These are phyloP conservation scores for Drosophila ogumai DNA, from an alignment of 1,140 invertebrate genomes.

Conservation along the genomic window DNA sequence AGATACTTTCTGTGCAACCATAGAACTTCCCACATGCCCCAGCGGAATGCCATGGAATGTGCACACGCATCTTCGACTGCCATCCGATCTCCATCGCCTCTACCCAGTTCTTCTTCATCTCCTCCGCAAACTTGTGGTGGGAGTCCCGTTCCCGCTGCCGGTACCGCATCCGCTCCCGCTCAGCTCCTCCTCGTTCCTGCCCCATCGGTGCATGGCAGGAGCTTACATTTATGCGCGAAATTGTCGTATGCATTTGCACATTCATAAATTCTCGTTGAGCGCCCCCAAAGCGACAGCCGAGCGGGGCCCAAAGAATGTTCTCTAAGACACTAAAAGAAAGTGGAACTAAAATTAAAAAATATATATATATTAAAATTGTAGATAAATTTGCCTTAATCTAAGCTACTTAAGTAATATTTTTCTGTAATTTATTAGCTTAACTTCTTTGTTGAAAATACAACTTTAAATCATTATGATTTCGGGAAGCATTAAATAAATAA, in stretches of 20 bases:
- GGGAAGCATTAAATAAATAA: background rate
- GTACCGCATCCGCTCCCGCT: background rate
- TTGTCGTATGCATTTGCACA: slow-evolving; percentile 83
- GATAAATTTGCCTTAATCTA: too few relatives aligned
- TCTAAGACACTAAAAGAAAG: slow-evolving; percentile 20
- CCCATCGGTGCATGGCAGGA: slow-evolving; percentile 44
- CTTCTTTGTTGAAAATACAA: too few relatives aligned
- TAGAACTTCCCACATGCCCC: slow-evolving; percentile 74
- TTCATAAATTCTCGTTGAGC: slow-evolving; percentile 83
- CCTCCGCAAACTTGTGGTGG: slow-evolving; percentile 60
- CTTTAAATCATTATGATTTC: background rate
- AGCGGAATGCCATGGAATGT: slow-evolving; percentile 71
- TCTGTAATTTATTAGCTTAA: background rate
- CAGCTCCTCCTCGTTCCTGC: background rate
- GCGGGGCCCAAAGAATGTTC: slow-evolving; percentile 58
- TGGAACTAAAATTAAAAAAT: background rate
- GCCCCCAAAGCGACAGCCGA: slow-evolving; percentile 74
- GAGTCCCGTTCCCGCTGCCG: slow-evolving; percentile 29
- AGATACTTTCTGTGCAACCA: slow-evolving; percentile 70
- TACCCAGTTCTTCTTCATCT: slow-evolving; percentile 1
- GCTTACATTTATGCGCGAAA: slow-evolving; percentile 82
- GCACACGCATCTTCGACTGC: slow-evolving; percentile 79
- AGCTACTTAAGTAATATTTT: background rate
- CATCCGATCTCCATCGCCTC: slow-evolving; percentile 40
- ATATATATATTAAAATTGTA: background rate